A percentile compares a stretch with the other conserved stretches of the same genome.
Evolutionary conservation across 2,888 invertebrate genomes (phyloP).

Genomic region (Chrysolina oricalcia): DNA sequence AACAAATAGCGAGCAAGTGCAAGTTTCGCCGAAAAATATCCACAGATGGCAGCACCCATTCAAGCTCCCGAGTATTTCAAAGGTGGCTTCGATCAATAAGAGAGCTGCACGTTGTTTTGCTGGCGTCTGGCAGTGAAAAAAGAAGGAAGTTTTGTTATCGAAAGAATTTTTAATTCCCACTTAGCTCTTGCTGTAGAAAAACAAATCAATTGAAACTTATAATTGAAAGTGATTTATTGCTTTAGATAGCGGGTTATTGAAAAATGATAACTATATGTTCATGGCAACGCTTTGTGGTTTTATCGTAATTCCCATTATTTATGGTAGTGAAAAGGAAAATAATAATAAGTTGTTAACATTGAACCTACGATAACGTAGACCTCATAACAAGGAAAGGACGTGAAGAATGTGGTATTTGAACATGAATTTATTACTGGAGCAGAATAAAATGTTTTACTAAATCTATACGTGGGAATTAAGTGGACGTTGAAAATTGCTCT

Average conservation of each 20-base stretch:
- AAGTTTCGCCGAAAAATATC: conserved; percentile 48
- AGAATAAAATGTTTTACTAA: background rate
- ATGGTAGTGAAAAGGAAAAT: conserved; percentile 10
- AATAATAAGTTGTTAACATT: conserved; percentile 27
- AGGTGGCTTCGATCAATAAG: conserved; percentile 56
- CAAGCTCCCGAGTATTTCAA: conserved; percentile 34
- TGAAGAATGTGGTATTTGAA: background rate
- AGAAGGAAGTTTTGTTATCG: background rate
- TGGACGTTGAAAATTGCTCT: no score
- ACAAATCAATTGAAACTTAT: conserved; percentile 5
- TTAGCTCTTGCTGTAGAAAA: background rate
- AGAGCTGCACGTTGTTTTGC: conserved; percentile 21
- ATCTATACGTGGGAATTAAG: background rate
- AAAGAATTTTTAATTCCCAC: background rate
- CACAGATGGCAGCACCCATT: conserved; percentile 61
- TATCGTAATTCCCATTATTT: conserved; percentile 21
- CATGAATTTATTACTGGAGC: background rate
- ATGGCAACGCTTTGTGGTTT: conserved; percentile 19
- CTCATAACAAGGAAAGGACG: background rate
- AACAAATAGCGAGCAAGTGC: no score
- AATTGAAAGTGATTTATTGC: conserved; percentile 14
- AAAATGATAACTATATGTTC: conserved; percentile 9
- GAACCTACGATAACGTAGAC: conserved; percentile 25
- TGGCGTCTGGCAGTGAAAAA: background rate
- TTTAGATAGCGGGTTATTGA: conserved; percentile 28